Conservation (phyloP, 2,888 invertebrate genomes). For the Blastobasis adustella region DNA sequence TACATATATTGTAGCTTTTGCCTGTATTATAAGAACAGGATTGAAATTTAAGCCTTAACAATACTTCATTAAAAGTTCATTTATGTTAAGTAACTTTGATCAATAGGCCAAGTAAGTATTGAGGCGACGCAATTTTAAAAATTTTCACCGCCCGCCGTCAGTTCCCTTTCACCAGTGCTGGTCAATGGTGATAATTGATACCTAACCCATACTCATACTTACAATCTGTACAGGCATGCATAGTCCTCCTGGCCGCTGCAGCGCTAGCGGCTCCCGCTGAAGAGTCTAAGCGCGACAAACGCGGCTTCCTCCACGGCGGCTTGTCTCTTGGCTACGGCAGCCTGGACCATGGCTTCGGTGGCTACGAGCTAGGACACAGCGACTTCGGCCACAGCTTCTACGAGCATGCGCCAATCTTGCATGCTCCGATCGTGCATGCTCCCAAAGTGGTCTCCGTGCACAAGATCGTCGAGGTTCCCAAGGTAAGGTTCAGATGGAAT, state of each 20-base stretch:
- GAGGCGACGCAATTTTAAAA: too few species aligned
- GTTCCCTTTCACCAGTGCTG: background rate
- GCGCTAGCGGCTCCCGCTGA: conserved; percentile 23
- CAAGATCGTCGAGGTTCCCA: conserved; percentile 40
- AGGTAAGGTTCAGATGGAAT: conserved; percentile 24
- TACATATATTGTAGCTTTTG: too few species aligned
- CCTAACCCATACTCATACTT: background rate
- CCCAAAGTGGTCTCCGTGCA: conserved; percentile 24
- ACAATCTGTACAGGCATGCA: conserved; percentile 21
- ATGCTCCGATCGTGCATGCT: conserved; percentile 19
- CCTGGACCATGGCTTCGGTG: conserved; percentile 10
- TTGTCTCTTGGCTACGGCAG: conserved; percentile 5
- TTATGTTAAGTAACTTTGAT: too few species aligned
- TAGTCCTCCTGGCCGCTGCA: conserved; percentile 26
- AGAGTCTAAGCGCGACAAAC: conserved; percentile 31
- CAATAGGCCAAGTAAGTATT: too few species aligned
- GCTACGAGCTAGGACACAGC: conserved; percentile 9
- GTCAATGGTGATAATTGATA: background rate
- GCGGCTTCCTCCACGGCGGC: conserved; percentile 21
- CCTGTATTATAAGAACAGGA: too few species aligned
- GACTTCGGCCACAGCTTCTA: conserved; percentile 2
- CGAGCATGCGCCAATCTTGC: conserved; percentile 9
- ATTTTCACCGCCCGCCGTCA: too few species aligned
- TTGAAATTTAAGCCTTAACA: too few species aligned
- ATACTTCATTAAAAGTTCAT: too few species aligned